Percentiles rank a stretch among this genome's conserved stretches.
These are phyloP conservation scores for Hypomecis punctinalis DNA, from an alignment of 2,888 invertebrate genomes.

Conservation along the genomic window DNA sequence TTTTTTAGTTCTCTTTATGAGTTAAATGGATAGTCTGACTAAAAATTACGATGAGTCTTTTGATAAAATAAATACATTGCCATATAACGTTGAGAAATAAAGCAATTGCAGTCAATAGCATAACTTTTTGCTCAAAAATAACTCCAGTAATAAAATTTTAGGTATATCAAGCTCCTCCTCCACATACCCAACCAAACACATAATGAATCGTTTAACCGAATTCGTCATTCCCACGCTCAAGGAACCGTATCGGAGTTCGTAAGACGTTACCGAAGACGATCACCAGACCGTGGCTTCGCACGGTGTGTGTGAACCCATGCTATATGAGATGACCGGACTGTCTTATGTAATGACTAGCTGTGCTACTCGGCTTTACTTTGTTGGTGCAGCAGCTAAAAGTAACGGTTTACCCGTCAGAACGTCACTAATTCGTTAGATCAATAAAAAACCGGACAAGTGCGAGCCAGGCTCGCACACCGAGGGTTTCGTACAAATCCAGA, in stretches of 20 bases:
- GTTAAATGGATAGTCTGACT: no score
- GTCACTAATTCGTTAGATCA: no score
- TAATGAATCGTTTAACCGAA: constrained; percentile 46
- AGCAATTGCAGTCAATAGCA: no score
- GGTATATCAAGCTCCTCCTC: constrained; percentile 7
- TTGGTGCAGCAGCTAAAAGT: neutral
- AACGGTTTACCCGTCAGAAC: neutral
- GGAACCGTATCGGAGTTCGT: constrained; percentile 57
- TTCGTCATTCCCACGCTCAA: constrained; percentile 47
- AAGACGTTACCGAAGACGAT: constrained; percentile 73
- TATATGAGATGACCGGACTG: constrained; percentile 55
- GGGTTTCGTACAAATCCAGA: no score
- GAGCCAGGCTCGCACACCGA: no score
- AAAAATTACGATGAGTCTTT: no score
- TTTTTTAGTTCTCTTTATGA: no score
- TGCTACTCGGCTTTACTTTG: neutral
- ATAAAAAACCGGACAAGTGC: no score
- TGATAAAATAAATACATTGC: no score
- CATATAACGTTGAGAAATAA: no score
- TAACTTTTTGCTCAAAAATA: neutral
- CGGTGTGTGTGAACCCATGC: constrained; percentile 63
- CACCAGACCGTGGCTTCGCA: constrained; percentile 73
- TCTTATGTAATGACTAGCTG: constrained; percentile 34
- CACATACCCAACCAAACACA: constrained; percentile 27
- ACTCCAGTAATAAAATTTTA: neutral